Evolutionary conservation across 1,140 invertebrate genomes (phyloP).

Genomic region (Archegozetes longisetosus): DNA sequence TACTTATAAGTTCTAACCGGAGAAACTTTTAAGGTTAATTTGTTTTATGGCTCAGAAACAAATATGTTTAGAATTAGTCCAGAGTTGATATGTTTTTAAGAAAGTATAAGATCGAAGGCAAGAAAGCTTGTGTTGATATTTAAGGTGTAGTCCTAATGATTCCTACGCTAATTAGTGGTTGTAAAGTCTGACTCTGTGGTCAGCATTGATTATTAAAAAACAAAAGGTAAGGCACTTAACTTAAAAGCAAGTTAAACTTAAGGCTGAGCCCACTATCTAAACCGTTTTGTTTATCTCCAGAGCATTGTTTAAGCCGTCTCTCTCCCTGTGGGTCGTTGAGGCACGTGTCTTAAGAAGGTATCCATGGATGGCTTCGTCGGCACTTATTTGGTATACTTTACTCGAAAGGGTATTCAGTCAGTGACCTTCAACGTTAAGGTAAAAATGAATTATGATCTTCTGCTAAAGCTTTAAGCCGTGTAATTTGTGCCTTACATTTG

Average conservation of each 20-base stretch:
- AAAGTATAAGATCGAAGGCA: background rate
- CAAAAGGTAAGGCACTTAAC: background rate
- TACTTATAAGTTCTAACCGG: background rate
- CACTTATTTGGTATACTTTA: background rate
- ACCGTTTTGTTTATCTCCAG: too few relatives aligned
- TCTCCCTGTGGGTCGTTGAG: too few relatives aligned
- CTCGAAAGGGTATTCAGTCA: background rate
- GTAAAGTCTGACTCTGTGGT: background rate
- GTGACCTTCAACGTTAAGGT: background rate
- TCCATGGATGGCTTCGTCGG: background rate
- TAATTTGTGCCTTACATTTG: background rate
- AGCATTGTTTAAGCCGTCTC: too few relatives aligned
- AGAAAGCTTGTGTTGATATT: background rate
- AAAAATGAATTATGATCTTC: background rate
- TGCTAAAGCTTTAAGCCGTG: background rate
- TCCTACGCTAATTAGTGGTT: background rate
- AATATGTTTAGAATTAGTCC: background rate
- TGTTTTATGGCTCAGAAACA: background rate
- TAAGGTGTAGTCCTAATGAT: background rate
- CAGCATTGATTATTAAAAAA: background rate
- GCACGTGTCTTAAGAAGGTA: too few relatives aligned
- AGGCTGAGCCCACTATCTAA: too few relatives aligned
- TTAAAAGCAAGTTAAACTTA: background rate
- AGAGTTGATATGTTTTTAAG: background rate
- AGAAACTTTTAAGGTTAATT: background rate